These are phyloP conservation scores for Nyctibius bracteatus DNA, from an alignment of 2,113 vertebrate species.

Conservation along the genomic window DNA sequence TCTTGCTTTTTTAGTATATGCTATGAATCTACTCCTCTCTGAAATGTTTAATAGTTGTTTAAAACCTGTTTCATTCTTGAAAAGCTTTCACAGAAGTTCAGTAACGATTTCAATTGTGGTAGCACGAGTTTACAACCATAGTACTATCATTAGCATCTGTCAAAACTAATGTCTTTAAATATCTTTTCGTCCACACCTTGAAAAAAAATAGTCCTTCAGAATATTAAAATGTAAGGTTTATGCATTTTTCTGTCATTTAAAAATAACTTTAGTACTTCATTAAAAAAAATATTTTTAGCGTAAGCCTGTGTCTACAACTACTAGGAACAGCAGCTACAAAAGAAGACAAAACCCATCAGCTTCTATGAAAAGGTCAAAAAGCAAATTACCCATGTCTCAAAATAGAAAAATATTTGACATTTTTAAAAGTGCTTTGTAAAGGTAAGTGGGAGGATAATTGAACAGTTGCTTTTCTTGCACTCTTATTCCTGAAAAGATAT, in stretches of 20 bases:
- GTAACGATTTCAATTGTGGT: background rate
- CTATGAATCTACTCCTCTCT: background rate
- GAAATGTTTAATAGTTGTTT: background rate
- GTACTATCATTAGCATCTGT: background rate
- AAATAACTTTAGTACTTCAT: background rate
- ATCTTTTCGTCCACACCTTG: background rate
- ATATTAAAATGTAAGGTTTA: background rate
- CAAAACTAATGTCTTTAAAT: background rate
- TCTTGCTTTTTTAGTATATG: background rate
- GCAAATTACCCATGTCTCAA: background rate
- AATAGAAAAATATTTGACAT: background rate
- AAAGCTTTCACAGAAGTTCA: background rate
- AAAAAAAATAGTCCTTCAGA: background rate
- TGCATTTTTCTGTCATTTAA: background rate
- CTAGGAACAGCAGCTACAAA: background rate
- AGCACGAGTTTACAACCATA: background rate
- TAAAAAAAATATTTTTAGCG: background rate
- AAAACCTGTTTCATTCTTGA: background rate
- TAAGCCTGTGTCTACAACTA: background rate
- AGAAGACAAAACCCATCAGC: background rate
- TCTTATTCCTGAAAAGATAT: background rate
- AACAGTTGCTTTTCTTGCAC: background rate
- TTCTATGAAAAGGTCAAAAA: background rate
- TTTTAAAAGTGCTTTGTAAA: background rate
- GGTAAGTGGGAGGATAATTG: background rate